Evolutionary conservation across 2,797 vertebrate species (phyloP), one percentile per base, ranked within the genome.

Genomic region (Cynodonichthys magdalenae): DNA sequence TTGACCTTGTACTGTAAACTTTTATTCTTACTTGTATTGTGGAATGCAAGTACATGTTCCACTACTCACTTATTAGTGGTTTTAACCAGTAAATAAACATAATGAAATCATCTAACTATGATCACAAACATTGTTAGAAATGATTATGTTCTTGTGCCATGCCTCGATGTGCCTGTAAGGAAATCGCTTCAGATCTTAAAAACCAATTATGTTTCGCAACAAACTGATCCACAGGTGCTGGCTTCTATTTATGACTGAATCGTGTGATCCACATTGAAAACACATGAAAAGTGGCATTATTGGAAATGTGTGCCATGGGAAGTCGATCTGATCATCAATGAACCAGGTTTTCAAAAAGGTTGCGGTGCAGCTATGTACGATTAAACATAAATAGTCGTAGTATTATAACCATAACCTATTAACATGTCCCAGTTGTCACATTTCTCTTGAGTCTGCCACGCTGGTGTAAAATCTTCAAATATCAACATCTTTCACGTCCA

Each of bases 1-100:
- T 71, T 46, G 36, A 46, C 48, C 58, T 12, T 69, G 44, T 48
- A 34, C 48, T 65, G 71, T 78, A 76, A 74, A 77, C 66, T 45
- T 79, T 48, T 71, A n/a, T 34, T 59, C 45, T 31, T 44, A 50
- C 54, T 66, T 66, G 56, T 59, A 52, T 74, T 47, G 14, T 66
- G 73, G 66, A 81, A 76, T 78, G 60, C 44, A 56, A 75, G 66
- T 66, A 80, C 50, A 73, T 54, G 63, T 57, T 63, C 31, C 66
- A 62, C 55, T 19, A 58, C 56, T 61, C 42, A 34, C 57, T 69
- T 47, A 53, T 45, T 80, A 83, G 81, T 87, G 80, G 73, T 87
- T 86, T 74, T 34, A 64, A 77, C 66, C 74, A 66, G 63, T 48
- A 47, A 70, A 52, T 28, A 7, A 48, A 50, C 36, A 53, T 55